A percentile compares a stretch with the other conserved stretches of the same genome.
Evolutionary conservation across 2,113 vertebrate genomes (phyloP).

Genomic region (Scomber japonicus): DNA sequence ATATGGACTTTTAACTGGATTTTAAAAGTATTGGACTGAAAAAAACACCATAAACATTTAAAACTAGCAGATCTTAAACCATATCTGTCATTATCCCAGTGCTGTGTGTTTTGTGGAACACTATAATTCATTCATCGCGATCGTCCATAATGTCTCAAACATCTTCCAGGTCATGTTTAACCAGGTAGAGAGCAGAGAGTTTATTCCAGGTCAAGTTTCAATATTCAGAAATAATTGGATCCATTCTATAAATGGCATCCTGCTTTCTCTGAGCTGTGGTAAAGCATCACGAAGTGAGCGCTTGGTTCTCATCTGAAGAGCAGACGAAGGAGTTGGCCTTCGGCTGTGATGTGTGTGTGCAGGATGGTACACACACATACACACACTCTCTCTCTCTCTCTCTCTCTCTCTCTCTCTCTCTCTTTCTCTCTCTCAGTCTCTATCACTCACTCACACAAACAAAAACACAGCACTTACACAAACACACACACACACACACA

Average conservation of each 20-base stretch:
- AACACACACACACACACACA: neutral
- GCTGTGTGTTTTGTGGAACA: neutral
- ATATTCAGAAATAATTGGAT: conserved; percentile 68
- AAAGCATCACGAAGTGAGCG: conserved; percentile 42
- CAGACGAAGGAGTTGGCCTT: conserved; percentile 55
- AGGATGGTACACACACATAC: conserved; percentile 19
- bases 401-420: neutral
- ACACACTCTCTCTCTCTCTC: neutral
- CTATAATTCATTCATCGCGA: no score
- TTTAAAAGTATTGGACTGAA: neutral
- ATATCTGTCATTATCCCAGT: neutral
- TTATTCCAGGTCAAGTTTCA: conserved; percentile 56
- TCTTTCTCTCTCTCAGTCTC: neutral
- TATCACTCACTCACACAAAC: conserved; percentile 11
- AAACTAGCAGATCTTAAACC: neutral
- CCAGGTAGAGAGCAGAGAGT: conserved; percentile 34
- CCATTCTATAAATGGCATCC: conserved; percentile 54
- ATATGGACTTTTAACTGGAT: neutral
- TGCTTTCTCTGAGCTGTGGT: conserved; percentile 45
- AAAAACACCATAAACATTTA: neutral
- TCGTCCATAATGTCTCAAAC: neutral
- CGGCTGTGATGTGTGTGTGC: conserved; percentile 53
- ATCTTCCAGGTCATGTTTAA: conserved; percentile 13
- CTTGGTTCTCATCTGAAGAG: conserved; percentile 58
- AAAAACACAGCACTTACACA: conserved; percentile 6